Evolutionary conservation across 2,888 invertebrate genomes (phyloP), one percentile per base, ranked within the genome.

Genomic region (Teleiodes luculella): DNA sequence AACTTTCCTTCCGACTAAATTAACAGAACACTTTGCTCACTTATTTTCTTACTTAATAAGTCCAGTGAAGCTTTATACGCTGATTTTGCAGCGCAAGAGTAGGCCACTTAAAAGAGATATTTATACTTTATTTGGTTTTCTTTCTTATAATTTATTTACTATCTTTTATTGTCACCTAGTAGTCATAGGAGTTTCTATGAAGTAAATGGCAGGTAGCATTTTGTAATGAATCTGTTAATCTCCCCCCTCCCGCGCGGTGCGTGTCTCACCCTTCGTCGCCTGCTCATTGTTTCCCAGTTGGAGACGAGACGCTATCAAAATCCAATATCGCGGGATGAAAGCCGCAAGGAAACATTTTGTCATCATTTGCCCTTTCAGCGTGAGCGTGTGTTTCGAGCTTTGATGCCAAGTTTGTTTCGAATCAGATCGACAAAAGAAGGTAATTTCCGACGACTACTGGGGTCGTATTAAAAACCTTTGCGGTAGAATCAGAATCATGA

Each of bases 391-490:
- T 16, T 8, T 14, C 37, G 13, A 61, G 57, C 63, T 45, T 45
- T 45, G 45, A 28, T 45, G 45, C 28, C 4, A 11, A 28, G 45
- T 45, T 45, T 24, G 45, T 18, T n/a, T 20, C 24, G 4, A 43
- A 43, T 43, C 43, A 20, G 20, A 45, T 45, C 28, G 13, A 39
- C 61, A 64, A 68, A 72, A 64, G 63, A 61, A 70, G 72, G 72
- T 69, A 71, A 74, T 76, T 76, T 75, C 64, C 65, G 55, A 55
- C 60, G 64, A 66, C 62, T 63, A 66, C 62, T 63, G 63, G 62
- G 57, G 58, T 53, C 61, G 64, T 69, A 68, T 68, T 72, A 60
- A 67, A 68, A 70, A 62, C 57, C 60, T 65, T 68, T 66, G 63
- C 8, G 20, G 28, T 28, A 14, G 20, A 45, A 45, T 45, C n/a